Percentiles rank a stretch among this genome's conserved stretches.
Conservation (phyloP, 1,140 invertebrate genomes). For the Drosophila teissieri region DNA sequence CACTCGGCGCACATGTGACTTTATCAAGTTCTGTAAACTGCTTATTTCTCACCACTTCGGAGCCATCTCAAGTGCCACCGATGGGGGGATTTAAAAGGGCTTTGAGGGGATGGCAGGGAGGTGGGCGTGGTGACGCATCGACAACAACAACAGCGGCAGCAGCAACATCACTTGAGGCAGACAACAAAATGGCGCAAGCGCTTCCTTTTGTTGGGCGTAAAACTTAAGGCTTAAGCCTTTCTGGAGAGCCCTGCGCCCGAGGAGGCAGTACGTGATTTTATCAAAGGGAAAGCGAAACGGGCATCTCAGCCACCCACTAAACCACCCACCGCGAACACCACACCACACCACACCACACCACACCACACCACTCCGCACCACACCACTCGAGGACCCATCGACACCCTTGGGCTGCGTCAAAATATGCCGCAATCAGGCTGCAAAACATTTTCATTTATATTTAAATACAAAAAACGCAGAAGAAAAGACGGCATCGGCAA, state of each 20-base stretch:
- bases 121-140: conserved; percentile 44
- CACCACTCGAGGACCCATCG: conserved; percentile 3
- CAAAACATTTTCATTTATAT: conserved; percentile 83
- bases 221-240: conserved; percentile 72
- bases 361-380: too few species aligned
- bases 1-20: conserved; percentile 62
- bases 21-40: conserved; percentile 60
- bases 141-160: conserved; percentile 29
- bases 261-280: conserved; percentile 81
- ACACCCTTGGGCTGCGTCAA: conserved; percentile 73
- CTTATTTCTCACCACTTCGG: conserved; percentile 45
- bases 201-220: conserved; percentile 68
- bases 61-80: conserved; percentile 19
- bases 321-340: neutral
- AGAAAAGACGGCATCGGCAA: neutral
- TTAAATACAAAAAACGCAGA: conserved; percentile 68
- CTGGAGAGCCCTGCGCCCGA: conserved; percentile 49
- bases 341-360: too few species aligned
- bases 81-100: conserved; percentile 3
- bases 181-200: conserved; percentile 63
- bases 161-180: conserved; percentile 52
- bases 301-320: conserved; percentile 16
- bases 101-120: neutral
- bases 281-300: conserved; percentile 72
- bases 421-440: conserved; percentile 81